Evolutionary conservation across 2,888 invertebrate genomes (phyloP), one percentile per base, ranked within the genome.

Genomic region (Stenolophus ochropezus): DNA sequence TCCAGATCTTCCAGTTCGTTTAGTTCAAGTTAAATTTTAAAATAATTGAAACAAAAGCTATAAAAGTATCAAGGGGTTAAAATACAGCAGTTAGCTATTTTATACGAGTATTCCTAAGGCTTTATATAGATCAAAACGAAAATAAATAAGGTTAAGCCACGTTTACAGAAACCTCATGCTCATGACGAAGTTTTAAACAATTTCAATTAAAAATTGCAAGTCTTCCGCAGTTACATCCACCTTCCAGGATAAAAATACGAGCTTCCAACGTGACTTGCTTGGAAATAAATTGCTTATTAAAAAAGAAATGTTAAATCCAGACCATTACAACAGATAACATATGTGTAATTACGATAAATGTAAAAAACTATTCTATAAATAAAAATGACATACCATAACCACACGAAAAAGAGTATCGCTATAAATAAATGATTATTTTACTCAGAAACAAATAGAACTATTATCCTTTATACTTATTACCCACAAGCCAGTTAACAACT

Each of bases 181-280:
- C 6, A 21, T 42, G 4, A 2, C 33, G 20, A 53, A 53, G 51
- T 53, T 53, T n/a, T 11, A 20, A 56, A 21, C 20, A 8, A 56
- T 56, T 21, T 56, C 56, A 56, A 56, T 56, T 56, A 56, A 56
- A 56, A 56, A 56, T 21, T 56, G 33, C 33, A 11, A 42, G 11
- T 42, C 33, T 42, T 42, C 11, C 33, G 1, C 18, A 2, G 56
- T 56, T 56, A 20, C 56, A 21, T 56, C 5, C 20, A 56, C 20
- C 20, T 18, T 18, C 4, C 51, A 20, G 18, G 4, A 14, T 53
- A 6, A 53, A 53, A 53, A 53, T 51, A 14, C 16, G 18, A 33
- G 33, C 4, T 33, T 33, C 5, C 33, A 20, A 53, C 20, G 20
- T 20, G 20, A 18, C 2, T 16, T 51, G 6, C 51, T 14, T 14